phyloP scores from a whole-genome alignment of 2,113 vertebrate genomes.

The Perca flavescens region DNA sequence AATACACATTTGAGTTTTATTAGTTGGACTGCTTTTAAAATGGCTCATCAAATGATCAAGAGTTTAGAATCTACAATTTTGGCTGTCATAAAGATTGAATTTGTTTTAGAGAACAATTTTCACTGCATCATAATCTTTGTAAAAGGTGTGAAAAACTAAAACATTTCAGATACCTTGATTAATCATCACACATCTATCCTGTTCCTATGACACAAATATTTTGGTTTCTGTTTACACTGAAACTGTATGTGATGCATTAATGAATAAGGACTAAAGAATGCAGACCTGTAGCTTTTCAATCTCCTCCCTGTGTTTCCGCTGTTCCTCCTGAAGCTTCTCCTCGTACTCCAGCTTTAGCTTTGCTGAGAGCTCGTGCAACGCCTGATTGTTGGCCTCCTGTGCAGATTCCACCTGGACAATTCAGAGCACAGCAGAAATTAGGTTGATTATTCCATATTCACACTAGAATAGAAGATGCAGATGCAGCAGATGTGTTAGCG shows the following conservation, averaged over 20 bases:
- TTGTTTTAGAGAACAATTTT: neutral
- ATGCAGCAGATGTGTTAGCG: constrained; percentile 15
- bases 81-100: neutral
- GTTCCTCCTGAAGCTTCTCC: constrained; percentile 88
- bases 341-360: constrained; percentile 91
- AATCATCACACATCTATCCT: neutral
- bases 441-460: constrained; percentile 26
- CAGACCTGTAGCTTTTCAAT: constrained; percentile 89
- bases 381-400: constrained; percentile 87
- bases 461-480: constrained; percentile 7
- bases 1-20: neutral
- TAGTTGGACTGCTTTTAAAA: neutral
- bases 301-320: constrained; percentile 89
- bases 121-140: neutral
- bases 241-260: neutral
- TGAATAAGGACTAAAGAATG: constrained; percentile 54
- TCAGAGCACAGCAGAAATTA: constrained; percentile 49
- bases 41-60: neutral
- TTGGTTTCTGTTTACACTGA: constrained; percentile 21
- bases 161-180: neutral
- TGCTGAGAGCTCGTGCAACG: constrained; percentile 89
- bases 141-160: constrained; percentile 7
- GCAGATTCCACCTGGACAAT: constrained; percentile 89
- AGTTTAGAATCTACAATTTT: neutral
- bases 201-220: neutral